Conservation (phyloP, 2,797 vertebrate species). For the Phalanger gymnotis region DNA sequence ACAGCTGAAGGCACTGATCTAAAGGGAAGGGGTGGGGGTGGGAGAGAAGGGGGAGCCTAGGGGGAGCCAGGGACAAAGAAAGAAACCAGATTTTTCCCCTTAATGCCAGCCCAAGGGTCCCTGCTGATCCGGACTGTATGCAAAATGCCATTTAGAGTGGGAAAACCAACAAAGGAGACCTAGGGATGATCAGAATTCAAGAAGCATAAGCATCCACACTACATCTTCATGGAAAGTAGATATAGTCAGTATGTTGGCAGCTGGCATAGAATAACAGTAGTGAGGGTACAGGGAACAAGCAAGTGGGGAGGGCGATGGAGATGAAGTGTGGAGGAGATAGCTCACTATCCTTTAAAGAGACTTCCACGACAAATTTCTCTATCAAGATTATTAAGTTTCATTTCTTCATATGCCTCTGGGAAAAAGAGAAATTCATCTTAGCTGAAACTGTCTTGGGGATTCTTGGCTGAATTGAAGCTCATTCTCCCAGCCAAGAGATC, state of each 20-base stretch:
- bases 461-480: slow-evolving; percentile 45
- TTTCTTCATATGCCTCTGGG: slow-evolving; percentile 57
- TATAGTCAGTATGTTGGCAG: background rate
- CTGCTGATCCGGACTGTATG: slow-evolving; percentile 44
- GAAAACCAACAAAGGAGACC: slow-evolving; percentile 52
- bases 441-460: slow-evolving; percentile 30
- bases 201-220: background rate
- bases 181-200: slow-evolving; percentile 47
- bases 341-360: slow-evolving; percentile 30
- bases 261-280: background rate
- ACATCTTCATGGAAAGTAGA: background rate
- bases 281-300: background rate
- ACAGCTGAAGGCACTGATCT: slow-evolving; percentile 49
- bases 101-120: slow-evolving; percentile 51
- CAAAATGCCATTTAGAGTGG: slow-evolving; percentile 47
- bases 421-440: slow-evolving; percentile 56
- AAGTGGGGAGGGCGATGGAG: background rate
- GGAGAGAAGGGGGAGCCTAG: background rate
- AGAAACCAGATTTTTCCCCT: slow-evolving; percentile 52
- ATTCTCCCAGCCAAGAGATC: background rate
- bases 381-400: slow-evolving; percentile 53
- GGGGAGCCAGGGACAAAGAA: slow-evolving; percentile 56
- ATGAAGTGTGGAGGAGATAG: background rate
- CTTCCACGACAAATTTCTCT: slow-evolving; percentile 51
- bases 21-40: background rate